Conservation (phyloP, 2,888 invertebrate genomes). For the Sylvicola fuscatus region DNA sequence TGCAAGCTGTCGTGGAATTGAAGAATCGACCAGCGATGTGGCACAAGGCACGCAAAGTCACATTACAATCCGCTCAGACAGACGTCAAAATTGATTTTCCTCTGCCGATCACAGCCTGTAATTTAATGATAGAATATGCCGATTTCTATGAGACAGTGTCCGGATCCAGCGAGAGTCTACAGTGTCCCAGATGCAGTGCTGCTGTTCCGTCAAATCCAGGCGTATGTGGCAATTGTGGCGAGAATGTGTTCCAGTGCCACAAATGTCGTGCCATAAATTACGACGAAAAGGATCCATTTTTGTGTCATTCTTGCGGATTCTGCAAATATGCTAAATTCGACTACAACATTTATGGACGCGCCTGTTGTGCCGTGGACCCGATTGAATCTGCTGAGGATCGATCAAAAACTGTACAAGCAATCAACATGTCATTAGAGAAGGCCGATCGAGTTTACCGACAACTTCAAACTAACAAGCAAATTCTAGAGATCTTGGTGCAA, state of each 20-base stretch:
- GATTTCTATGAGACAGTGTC: constrained; percentile 95
- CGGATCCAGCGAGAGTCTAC: constrained; percentile 80
- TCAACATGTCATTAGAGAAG: constrained; percentile 78
- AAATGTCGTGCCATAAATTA: constrained; percentile 98
- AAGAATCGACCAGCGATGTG: constrained; percentile 93
- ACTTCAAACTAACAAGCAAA: constrained; percentile 73
- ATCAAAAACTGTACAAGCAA: constrained; percentile 81
- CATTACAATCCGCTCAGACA: constrained; percentile 75
- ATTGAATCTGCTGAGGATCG: constrained; percentile 94
- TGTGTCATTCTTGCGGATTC: constrained; percentile 97
- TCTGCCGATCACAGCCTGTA: constrained; percentile 91
- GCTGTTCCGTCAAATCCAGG: constrained; percentile 95
- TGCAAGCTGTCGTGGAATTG: constrained; percentile 91
- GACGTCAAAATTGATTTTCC: constrained; percentile 96
- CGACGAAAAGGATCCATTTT: constrained; percentile 96
- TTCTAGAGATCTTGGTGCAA: constrained; percentile 64
- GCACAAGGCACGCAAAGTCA: constrained; percentile 91
- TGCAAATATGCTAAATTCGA: constrained; percentile 99
- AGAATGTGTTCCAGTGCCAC: constrained; percentile 98
- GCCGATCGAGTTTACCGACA: constrained; percentile 89
- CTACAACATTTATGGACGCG: constrained; percentile 73
- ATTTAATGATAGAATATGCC: constrained; percentile 94
- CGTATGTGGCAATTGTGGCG: constrained; percentile 67
- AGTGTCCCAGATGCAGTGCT: constrained; percentile 90
- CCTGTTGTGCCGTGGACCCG: constrained; percentile 92